Conservation (phyloP, 2,888 invertebrate genomes). For the Synanthedon myopaeformis region DNA sequence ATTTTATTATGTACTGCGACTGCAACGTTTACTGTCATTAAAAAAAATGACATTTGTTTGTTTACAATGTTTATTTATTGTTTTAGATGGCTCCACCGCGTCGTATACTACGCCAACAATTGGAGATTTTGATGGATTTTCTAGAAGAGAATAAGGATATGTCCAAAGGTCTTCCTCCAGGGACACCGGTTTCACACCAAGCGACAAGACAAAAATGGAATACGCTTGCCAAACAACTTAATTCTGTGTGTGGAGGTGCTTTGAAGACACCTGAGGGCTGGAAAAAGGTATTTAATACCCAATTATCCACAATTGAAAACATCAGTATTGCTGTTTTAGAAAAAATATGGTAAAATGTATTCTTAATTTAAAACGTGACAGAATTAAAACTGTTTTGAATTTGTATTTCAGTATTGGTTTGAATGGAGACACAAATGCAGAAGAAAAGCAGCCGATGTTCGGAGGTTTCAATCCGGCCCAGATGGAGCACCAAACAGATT, state of each 20-base stretch:
- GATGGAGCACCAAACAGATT: slow-evolving; percentile 31
- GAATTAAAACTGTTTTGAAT: background rate
- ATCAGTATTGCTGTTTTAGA: too few relatives aligned
- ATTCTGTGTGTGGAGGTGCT: slow-evolving; percentile 39
- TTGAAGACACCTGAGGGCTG: slow-evolving; percentile 47
- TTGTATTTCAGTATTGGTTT: slow-evolving; percentile 49
- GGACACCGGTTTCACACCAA: slow-evolving; percentile 32
- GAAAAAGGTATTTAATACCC: slow-evolving; percentile 37
- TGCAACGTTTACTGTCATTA: background rate
- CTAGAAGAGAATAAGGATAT: slow-evolving; percentile 46
- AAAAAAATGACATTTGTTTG: too few relatives aligned
- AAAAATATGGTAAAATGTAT: background rate
- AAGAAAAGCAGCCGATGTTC: slow-evolving; percentile 45
- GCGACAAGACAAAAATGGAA: slow-evolving; percentile 43
- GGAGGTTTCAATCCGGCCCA: slow-evolving; percentile 26
- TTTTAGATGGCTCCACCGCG: slow-evolving; percentile 54
- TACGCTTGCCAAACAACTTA: slow-evolving; percentile 41
- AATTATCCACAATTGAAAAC: background rate
- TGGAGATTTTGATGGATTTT: slow-evolving; percentile 47
- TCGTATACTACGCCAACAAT: slow-evolving; percentile 39
- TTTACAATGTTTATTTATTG: slow-evolving; percentile 1
- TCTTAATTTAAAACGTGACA: too few relatives aligned
- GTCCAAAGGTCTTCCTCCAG: slow-evolving; percentile 33
- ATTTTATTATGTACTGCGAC: too few relatives aligned
- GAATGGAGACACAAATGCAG: slow-evolving; percentile 57